These are phyloP conservation scores for Neopelma chrysocephalum DNA, from an alignment of 2,797 vertebrate genomes.

Conservation along the genomic window DNA sequence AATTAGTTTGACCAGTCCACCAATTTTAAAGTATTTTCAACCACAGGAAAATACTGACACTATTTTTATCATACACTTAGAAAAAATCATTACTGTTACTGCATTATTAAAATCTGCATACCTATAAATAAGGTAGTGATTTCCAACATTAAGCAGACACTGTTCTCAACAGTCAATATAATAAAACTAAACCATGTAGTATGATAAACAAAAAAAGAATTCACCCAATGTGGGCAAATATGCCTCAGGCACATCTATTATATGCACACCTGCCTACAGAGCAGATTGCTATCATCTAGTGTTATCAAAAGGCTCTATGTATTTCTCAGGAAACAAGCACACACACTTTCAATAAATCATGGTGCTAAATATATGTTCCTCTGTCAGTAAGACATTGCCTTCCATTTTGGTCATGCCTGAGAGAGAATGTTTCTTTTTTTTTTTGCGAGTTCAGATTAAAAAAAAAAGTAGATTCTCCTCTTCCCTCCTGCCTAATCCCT, in stretches of 20 bases:
- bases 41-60: background rate
- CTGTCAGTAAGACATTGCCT: background rate
- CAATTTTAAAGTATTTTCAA: background rate
- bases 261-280: background rate
- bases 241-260: background rate
- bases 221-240: background rate
- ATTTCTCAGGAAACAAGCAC: slow-evolving; percentile 21
- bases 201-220: background rate
- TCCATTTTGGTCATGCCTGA: background rate
- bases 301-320: background rate
- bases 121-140: background rate
- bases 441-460: background rate
- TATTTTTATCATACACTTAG: slow-evolving; percentile 12
- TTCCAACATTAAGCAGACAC: background rate
- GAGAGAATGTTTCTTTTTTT: background rate
- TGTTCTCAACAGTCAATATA: background rate
- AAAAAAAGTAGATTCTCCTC: background rate
- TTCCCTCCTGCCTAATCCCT: background rate
- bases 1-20: background rate
- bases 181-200: background rate
- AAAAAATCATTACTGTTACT: slow-evolving; percentile 14
- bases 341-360: background rate
- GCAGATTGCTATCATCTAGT: background rate
- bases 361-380: background rate
- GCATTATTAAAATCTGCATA: slow-evolving; percentile 29